These are phyloP conservation scores for Meloidogyne floridensis DNA, from an alignment of 1,140 invertebrate genomes.

Conservation along the genomic window DNA sequence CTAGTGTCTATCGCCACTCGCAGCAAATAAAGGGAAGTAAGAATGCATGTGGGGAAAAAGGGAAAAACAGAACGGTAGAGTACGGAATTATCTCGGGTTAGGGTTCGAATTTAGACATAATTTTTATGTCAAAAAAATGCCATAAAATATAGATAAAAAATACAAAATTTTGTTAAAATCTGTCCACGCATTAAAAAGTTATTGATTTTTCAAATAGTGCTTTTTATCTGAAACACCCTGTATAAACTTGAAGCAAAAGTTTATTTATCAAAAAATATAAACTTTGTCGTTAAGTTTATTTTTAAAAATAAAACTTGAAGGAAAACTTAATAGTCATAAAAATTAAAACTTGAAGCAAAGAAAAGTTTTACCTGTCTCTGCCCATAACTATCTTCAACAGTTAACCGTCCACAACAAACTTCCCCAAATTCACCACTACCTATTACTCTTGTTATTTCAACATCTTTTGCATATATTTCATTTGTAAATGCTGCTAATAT, in stretches of 20 bases:
- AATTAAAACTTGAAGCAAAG: not conserved
- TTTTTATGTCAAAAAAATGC: too few relatives aligned
- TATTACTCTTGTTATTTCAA: conserved; percentile 56
- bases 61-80: too few relatives aligned
- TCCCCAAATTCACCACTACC: conserved; percentile 64
- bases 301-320: conserved; percentile 18
- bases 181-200: too few relatives aligned
- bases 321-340: not conserved
- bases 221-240: too few relatives aligned
- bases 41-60: too few relatives aligned
- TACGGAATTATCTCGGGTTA: too few relatives aligned
- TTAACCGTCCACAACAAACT: conserved; percentile 57
- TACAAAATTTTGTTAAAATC: too few relatives aligned
- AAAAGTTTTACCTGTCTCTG: conserved; percentile 27
- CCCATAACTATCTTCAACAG: conserved; percentile 54
- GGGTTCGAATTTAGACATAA: too few relatives aligned
- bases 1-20: too few relatives aligned
- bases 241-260: conserved; percentile 12
- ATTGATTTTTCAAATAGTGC: too few relatives aligned
- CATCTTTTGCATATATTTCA: conserved; percentile 55
- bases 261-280: not conserved
- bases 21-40: too few relatives aligned
- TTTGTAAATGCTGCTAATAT: conserved; percentile 62
- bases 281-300: conserved; percentile 13
- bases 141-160: too few relatives aligned